Evolutionary conservation across 2,797 vertebrate genomes (phyloP).

Genomic region (Botia almorhae): DNA sequence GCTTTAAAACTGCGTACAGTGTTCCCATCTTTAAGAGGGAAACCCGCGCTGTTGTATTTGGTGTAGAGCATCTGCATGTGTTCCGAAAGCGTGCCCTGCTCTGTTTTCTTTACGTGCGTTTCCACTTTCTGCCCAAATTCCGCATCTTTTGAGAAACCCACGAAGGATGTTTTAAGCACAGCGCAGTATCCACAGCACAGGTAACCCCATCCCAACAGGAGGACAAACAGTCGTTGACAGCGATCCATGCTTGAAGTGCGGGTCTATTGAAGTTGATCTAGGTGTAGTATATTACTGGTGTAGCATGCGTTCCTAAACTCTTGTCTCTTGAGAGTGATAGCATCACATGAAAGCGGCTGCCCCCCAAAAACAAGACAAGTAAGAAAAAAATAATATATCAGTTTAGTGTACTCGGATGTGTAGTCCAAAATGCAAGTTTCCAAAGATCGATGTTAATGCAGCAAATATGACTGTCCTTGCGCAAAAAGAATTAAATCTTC

Average conservation of each 20-base stretch:
- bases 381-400: neutral
- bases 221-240: slow-evolving; percentile 68
- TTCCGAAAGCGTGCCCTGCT: slow-evolving; percentile 84
- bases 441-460: slow-evolving; percentile 9
- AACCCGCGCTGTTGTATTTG: slow-evolving; percentile 81
- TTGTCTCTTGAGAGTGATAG: slow-evolving; percentile 62
- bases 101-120: slow-evolving; percentile 43
- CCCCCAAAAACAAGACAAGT: slow-evolving; percentile 29
- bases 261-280: slow-evolving; percentile 29
- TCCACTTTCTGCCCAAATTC: slow-evolving; percentile 62
- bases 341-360: slow-evolving; percentile 65
- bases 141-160: slow-evolving; percentile 63
- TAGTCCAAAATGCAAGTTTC: slow-evolving; percentile 6
- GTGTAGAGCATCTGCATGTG: slow-evolving; percentile 93
- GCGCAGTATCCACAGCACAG: slow-evolving; percentile 77
- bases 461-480: slow-evolving; percentile 10
- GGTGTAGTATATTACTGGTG: slow-evolving; percentile 41
- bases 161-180: slow-evolving; percentile 66
- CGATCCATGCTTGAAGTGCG: slow-evolving; percentile 76
- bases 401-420: neutral
- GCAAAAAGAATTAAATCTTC: neutral
- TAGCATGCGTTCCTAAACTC: slow-evolving; percentile 54
- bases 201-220: slow-evolving; percentile 83
- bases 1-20: slow-evolving; percentile 89
- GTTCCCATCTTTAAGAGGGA: slow-evolving; percentile 82